These are phyloP conservation scores for Jaculus jaculus DNA, from an alignment of 2,113 vertebrate genomes.

Conservation along the genomic window DNA sequence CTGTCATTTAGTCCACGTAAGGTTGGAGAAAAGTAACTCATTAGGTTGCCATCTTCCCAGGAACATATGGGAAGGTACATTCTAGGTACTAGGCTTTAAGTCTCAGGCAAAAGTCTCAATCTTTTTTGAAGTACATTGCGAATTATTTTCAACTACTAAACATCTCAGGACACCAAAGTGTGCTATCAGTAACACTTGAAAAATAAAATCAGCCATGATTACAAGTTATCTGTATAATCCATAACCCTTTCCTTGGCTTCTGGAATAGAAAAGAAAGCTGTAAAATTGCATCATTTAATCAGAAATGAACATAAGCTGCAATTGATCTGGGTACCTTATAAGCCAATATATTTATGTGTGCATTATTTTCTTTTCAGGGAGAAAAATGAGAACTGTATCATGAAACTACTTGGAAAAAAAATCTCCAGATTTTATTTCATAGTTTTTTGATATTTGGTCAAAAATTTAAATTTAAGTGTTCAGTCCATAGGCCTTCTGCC, in stretches of 20 bases:
- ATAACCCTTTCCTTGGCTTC: background rate
- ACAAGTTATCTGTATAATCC: background rate
- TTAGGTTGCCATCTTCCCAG: background rate
- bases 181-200: background rate
- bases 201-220: conserved; percentile 25
- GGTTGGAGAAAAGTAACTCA: background rate
- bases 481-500: background rate
- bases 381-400: background rate
- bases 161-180: background rate
- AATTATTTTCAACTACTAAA: background rate
- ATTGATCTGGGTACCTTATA: background rate
- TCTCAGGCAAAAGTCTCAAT: background rate
- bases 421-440: conserved; percentile 9
- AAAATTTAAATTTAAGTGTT: background rate
- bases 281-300: background rate
- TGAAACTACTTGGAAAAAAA: conserved; percentile 13
- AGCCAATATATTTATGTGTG: background rate
- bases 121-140: background rate
- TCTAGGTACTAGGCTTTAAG: background rate
- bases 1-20: background rate
- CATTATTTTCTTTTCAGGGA: background rate
- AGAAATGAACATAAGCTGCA: conserved; percentile 7
- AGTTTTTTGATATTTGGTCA: background rate
- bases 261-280: background rate
- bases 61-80: background rate